phyloP scores from a whole-genome alignment of 2,888 invertebrate species.

The Torymus aiolomorphi region DNA sequence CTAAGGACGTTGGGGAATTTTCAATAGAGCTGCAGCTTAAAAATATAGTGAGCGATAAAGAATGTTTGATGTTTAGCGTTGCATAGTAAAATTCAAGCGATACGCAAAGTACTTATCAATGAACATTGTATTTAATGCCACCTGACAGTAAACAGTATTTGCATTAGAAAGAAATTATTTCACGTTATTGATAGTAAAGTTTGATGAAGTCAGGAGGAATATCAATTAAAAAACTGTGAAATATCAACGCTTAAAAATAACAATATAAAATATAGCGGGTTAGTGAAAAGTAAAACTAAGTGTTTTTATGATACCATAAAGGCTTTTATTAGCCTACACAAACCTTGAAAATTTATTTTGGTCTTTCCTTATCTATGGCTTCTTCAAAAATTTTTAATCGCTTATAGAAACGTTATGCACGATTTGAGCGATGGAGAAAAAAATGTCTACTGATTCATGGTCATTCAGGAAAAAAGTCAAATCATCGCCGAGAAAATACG shows the following conservation, averaged over 20 bases:
- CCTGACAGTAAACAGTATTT: background rate
- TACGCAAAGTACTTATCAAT: too few relatives aligned
- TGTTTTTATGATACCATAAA: background rate
- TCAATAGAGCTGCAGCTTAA: too few relatives aligned
- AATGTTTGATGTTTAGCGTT: too few relatives aligned
- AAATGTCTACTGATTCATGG: conserved; percentile 9
- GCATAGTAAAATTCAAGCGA: too few relatives aligned
- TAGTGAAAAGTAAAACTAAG: background rate
- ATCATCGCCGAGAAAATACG: conserved; percentile 21
- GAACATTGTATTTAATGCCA: too few relatives aligned
- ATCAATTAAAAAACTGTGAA: background rate
- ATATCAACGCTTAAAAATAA: too few relatives aligned
- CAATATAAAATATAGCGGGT: too few relatives aligned
- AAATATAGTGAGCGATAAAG: too few relatives aligned
- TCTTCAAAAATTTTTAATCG: conserved; percentile 12
- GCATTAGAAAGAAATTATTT: background rate
- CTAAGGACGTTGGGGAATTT: too few relatives aligned
- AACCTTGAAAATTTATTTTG: conserved; percentile 16
- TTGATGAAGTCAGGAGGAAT: conserved; percentile 2
- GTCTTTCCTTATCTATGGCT: background rate
- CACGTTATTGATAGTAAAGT: background rate
- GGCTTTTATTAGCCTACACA: background rate
- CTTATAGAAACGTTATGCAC: conserved; percentile 1
- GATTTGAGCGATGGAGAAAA: background rate
- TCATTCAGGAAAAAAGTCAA: conserved; percentile 12